phyloP scores from a whole-genome alignment of 2,797 vertebrate species.

The Argya squamiceps region DNA sequence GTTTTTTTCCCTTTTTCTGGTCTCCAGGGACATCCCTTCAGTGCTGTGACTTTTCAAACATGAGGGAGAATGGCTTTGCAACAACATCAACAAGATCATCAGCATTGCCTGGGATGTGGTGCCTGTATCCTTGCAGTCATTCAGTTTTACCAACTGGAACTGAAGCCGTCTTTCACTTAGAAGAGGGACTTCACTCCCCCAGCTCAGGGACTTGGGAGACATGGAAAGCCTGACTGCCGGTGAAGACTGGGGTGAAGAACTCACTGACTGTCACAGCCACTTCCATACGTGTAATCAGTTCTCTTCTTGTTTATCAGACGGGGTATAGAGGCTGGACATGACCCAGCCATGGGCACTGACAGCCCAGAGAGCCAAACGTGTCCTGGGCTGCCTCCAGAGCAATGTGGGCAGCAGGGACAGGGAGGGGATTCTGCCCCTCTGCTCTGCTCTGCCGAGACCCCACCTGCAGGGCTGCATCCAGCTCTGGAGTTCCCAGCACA shows the following conservation, averaged over 20 bases:
- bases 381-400: not conserved
- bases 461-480: rapidly evolving
- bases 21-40: not conserved
- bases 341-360: not conserved
- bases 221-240: not conserved
- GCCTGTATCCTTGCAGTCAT: not conserved
- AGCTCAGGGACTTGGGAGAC: not conserved
- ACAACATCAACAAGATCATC: not conserved
- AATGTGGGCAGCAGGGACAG: rapidly evolving
- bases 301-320: not conserved
- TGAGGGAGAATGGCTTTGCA: not conserved
- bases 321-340: not conserved
- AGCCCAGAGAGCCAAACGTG: not conserved
- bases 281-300: not conserved
- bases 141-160: not conserved
- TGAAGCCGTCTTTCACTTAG: not conserved
- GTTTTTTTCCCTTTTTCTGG: rapidly evolving
- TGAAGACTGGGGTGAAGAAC: not conserved
- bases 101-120: not conserved
- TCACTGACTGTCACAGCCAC: not conserved
- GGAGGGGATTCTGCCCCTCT: not conserved
- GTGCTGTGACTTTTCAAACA: not conserved
- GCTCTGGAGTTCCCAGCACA: rapidly evolving
- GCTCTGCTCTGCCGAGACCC: not conserved
- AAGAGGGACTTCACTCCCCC: not conserved